phyloP scores from a whole-genome alignment of 1,140 invertebrate genomes.

The Pectinophora gossypiella region DNA sequence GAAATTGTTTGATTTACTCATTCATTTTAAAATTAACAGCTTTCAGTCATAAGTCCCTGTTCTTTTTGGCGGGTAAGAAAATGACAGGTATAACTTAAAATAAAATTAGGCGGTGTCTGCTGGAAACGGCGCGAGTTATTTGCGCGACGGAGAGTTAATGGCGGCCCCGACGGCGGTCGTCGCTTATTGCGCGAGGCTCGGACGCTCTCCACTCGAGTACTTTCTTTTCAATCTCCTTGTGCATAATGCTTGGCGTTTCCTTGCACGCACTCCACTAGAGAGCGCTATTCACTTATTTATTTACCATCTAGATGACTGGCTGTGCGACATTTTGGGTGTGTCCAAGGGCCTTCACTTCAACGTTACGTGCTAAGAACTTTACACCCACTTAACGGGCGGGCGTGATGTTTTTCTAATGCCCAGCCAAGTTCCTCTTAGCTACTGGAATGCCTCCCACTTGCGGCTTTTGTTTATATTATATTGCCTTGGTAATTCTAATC shows the following conservation, averaged over 20 bases:
- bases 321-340: constrained; percentile 51
- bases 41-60: too few species aligned
- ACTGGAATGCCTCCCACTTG: constrained; percentile 4
- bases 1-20: too few species aligned
- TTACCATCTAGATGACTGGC: constrained; percentile 56
- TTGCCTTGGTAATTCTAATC: background rate
- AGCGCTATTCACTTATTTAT: constrained; percentile 61
- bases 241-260: constrained; percentile 62
- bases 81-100: too few species aligned
- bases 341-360: constrained; percentile 31
- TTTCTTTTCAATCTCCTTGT: constrained; percentile 67
- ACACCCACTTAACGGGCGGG: constrained; percentile 43
- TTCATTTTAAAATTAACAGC: too few species aligned
- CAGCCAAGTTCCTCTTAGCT: constrained; percentile 15
- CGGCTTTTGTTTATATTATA: too few species aligned
- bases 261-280: constrained; percentile 53
- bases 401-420: constrained; percentile 40
- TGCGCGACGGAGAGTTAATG: constrained; percentile 49
- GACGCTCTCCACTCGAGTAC: constrained; percentile 61
- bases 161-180: constrained; percentile 50
- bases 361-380: constrained; percentile 34
- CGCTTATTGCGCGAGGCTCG: constrained; percentile 60
- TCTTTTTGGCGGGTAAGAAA: too few species aligned
- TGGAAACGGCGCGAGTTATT: too few species aligned
- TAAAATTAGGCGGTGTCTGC: too few species aligned